A percentile compares a stretch with the other conserved stretches of the same genome.
These are phyloP conservation scores for Cheilinus undulatus DNA, from an alignment of 2,113 vertebrate genomes.

Conservation along the genomic window DNA sequence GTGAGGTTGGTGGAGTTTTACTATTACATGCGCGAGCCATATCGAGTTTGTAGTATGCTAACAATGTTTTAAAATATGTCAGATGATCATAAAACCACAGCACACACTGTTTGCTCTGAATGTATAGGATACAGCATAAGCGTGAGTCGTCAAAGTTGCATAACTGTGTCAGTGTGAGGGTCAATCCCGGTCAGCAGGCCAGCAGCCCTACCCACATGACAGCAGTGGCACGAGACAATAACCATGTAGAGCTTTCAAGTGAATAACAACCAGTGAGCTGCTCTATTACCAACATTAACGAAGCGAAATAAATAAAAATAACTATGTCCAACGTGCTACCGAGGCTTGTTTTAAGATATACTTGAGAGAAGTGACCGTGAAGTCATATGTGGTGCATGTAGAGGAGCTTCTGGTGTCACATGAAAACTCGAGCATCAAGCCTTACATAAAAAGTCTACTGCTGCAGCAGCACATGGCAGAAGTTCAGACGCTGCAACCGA, in stretches of 20 bases:
- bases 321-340: no score
- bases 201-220: constrained; percentile 26
- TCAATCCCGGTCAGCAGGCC: constrained; percentile 63
- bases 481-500: constrained; percentile 38
- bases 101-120: neutral
- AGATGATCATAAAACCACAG: neutral
- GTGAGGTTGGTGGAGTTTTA: constrained; percentile 54
- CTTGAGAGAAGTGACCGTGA: neutral
- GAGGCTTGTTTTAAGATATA: neutral
- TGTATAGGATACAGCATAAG: neutral
- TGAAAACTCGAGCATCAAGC: constrained; percentile 36
- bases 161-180: constrained; percentile 76
- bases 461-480: constrained; percentile 52
- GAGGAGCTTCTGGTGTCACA: constrained; percentile 21
- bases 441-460: constrained; percentile 67
- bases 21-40: neutral
- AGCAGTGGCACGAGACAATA: neutral
- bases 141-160: constrained; percentile 60
- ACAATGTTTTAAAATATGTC: neutral
- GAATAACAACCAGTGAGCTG: neutral
- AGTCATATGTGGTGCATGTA: constrained; percentile 4
- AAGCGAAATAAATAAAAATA: neutral
- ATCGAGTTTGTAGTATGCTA: neutral
- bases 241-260: neutral
- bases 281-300: neutral